A percentile compares a stretch with the other conserved stretches of the same genome.
phyloP scores from a whole-genome alignment of 2,113 vertebrate species.

The Gavia stellata region DNA sequence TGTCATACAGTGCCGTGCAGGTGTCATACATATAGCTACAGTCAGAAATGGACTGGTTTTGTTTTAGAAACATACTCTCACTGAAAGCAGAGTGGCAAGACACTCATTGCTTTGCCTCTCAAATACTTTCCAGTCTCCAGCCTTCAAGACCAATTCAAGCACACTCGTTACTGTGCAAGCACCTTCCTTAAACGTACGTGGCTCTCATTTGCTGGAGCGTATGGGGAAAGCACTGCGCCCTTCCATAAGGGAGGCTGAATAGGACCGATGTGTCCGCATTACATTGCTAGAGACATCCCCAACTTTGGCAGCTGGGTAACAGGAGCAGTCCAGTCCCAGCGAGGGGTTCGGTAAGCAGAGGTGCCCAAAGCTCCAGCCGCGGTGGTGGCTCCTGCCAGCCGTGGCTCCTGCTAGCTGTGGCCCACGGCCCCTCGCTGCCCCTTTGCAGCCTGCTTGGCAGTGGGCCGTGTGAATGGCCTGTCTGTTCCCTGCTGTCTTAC shows the following conservation, averaged over 20 bases:
- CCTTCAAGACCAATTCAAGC: not conserved
- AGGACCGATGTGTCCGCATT: too few species aligned
- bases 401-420: not conserved
- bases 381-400: not conserved
- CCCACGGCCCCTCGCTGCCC: fast-evolving
- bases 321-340: too few species aligned
- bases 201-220: not conserved
- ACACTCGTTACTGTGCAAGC: not conserved
- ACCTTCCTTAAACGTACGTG: fast-evolving
- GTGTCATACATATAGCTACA: not conserved
- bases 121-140: not conserved
- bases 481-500: not conserved
- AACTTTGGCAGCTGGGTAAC: not conserved
- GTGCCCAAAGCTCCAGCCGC: not conserved
- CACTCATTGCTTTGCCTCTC: not conserved
- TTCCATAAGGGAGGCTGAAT: not conserved
- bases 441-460: not conserved
- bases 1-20: not conserved
- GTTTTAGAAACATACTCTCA: not conserved
- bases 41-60: too few species aligned
- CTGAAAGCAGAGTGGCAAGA: not conserved
- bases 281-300: not conserved
- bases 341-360: too few species aligned
- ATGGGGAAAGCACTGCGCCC: not conserved
- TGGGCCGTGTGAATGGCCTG: not conserved